These are phyloP conservation scores for Drosophila pectinifera DNA, from an alignment of 1,140 invertebrate genomes.

Conservation along the genomic window DNA sequence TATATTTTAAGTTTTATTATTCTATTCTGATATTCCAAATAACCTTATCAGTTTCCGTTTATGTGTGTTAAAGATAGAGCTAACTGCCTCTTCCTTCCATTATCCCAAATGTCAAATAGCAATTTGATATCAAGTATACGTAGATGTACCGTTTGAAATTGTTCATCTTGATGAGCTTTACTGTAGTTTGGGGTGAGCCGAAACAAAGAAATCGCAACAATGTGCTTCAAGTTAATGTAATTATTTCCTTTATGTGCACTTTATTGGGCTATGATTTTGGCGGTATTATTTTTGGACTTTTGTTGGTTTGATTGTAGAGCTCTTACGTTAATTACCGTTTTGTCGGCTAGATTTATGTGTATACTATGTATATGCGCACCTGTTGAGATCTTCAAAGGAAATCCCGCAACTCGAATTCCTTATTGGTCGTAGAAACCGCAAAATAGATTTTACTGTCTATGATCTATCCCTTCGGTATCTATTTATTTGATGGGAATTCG, in stretches of 20 bases:
- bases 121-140: too few relatives aligned
- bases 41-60: too few relatives aligned
- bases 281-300: background rate
- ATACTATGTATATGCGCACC: constrained; percentile 4
- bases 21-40: too few relatives aligned
- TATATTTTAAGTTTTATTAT: too few relatives aligned
- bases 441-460: constrained; percentile 11
- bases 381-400: constrained; percentile 25
- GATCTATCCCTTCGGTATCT: constrained; percentile 14
- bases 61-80: too few relatives aligned
- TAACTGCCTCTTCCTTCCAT: too few relatives aligned
- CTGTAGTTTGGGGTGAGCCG: constrained; percentile 6
- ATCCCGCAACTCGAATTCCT: constrained; percentile 2
- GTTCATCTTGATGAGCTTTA: background rate
- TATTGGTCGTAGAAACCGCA: constrained; percentile 16
- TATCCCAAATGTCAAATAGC: too few relatives aligned
- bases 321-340: constrained; percentile 53
- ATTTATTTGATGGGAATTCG: constrained; percentile 4
- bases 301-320: constrained; percentile 13
- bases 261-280: constrained; percentile 52
- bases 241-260: constrained; percentile 57
- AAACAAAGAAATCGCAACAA: constrained; percentile 22
- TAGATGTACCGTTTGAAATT: too few relatives aligned
- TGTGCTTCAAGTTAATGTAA: constrained; percentile 56
- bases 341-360: constrained; percentile 9